Percentiles rank a stretch among this genome's conserved stretches.
These are phyloP conservation scores for Cervus canadensis DNA, from an alignment of 2,113 vertebrate species.

Conservation along the genomic window DNA sequence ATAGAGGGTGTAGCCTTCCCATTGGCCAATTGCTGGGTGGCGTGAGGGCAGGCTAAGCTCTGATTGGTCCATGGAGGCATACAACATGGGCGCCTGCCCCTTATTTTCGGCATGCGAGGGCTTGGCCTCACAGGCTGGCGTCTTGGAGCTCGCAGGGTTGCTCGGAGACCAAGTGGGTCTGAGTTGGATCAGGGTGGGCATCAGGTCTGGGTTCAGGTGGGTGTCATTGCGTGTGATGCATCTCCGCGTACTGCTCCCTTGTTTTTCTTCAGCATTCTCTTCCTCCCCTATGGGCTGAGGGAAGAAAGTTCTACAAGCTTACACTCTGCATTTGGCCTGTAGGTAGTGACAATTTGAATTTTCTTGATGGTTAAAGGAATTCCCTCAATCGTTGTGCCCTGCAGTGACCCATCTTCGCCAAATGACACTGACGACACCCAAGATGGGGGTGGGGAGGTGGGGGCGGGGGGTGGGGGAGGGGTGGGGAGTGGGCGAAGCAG, in stretches of 20 bases:
- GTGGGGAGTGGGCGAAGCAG: neutral
- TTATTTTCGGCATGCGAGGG: rapidly evolving
- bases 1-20: neutral
- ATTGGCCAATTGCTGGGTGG: neutral
- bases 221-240: no score
- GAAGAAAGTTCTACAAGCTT: neutral
- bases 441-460: no score
- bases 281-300: rapidly evolving
- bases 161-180: neutral
- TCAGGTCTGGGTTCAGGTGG: neutral
- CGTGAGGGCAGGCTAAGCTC: neutral
- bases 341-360: neutral
- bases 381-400: neutral
- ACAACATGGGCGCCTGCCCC: rapidly evolving
- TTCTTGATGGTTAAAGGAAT: neutral
- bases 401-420: neutral
- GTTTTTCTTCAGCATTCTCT: neutral
- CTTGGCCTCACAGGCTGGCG: rapidly evolving
- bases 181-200: neutral
- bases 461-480: no score
- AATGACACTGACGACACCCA: rapidly evolving
- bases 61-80: neutral
- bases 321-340: neutral
- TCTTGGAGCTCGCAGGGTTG: neutral
- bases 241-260: no score